A percentile compares a stretch with the other conserved stretches of the same genome.
Conservation (phyloP, 2,888 invertebrate species). For the Apomyelois bistriatella region DNA sequence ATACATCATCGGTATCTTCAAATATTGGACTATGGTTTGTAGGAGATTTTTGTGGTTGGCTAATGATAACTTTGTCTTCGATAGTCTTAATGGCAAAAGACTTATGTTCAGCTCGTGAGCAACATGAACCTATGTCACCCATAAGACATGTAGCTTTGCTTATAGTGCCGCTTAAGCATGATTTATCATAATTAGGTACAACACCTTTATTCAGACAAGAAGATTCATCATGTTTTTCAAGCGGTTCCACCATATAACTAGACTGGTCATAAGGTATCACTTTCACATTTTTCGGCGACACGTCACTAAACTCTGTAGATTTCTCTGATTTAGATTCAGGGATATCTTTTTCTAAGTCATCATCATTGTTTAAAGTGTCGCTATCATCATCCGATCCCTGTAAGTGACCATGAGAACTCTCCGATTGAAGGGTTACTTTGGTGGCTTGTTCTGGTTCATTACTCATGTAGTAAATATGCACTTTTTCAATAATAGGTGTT, state of each 20-base stretch:
- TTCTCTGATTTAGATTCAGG: slow-evolving; percentile 71
- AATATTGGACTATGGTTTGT: slow-evolving; percentile 81
- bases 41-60: slow-evolving; percentile 81
- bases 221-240: slow-evolving; percentile 61
- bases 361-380: slow-evolving; percentile 83
- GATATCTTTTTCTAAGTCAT: slow-evolving; percentile 78
- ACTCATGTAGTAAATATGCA: slow-evolving; percentile 89
- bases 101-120: slow-evolving; percentile 63
- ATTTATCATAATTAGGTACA: slow-evolving; percentile 69
- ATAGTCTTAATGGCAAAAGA: slow-evolving; percentile 57
- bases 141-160: slow-evolving; percentile 71
- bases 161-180: slow-evolving; percentile 69
- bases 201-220: slow-evolving; percentile 61
- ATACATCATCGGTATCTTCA: slow-evolving; percentile 82
- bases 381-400: slow-evolving; percentile 84
- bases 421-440: slow-evolving; percentile 84
- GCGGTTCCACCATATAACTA: slow-evolving; percentile 73
- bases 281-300: slow-evolving; percentile 55
- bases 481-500: slow-evolving; percentile 86
- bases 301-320: slow-evolving; percentile 49
- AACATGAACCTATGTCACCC: slow-evolving; percentile 69
- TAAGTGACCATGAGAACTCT: slow-evolving; percentile 83
- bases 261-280: slow-evolving; percentile 73
- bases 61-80: slow-evolving; percentile 80
- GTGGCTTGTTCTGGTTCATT: slow-evolving; percentile 88